phyloP scores from a whole-genome alignment of 2,888 invertebrate species.

The Papilio demoleus region DNA sequence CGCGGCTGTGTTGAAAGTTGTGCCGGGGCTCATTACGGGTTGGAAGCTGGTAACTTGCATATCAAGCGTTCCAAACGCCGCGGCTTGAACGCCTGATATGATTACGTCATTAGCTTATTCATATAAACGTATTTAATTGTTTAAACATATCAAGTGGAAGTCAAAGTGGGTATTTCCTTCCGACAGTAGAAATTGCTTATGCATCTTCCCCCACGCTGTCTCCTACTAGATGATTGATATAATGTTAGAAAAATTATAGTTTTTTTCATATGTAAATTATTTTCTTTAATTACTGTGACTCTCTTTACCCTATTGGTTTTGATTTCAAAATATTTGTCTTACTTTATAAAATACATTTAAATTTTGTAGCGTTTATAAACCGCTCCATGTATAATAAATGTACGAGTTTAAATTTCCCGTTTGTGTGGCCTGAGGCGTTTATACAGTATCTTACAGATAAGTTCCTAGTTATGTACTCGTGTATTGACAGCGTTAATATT shows the following conservation, averaged over 20 bases:
- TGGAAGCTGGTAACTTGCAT: conserved; percentile 46
- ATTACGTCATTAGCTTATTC: neutral
- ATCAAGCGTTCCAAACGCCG: conserved; percentile 48
- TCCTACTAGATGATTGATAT: too few species aligned
- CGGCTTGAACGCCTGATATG: conserved; percentile 5
- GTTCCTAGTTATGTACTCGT: conserved; percentile 65
- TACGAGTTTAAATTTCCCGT: conserved; percentile 56
- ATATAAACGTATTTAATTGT: too few species aligned
- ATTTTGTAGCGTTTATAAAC: conserved; percentile 35
- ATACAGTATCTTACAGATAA: conserved; percentile 81
- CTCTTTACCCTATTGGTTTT: neutral
- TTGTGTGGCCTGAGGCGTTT: conserved; percentile 75
- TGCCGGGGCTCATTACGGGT: conserved; percentile 77
- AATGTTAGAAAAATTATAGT: too few species aligned
- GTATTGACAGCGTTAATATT: conserved; percentile 82
- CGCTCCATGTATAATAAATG: conserved; percentile 42
- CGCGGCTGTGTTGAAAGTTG: conserved; percentile 80
- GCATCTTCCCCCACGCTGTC: too few species aligned
- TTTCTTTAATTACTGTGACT: neutral
- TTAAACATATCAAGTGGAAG: too few species aligned
- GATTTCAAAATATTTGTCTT: neutral
- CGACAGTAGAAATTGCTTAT: too few species aligned
- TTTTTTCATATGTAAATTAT: too few species aligned
- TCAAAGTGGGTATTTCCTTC: too few species aligned
- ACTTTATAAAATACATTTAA: too few species aligned